These are phyloP conservation scores for Scomber colias DNA, from an alignment of 2,113 vertebrate species.

Conservation along the genomic window DNA sequence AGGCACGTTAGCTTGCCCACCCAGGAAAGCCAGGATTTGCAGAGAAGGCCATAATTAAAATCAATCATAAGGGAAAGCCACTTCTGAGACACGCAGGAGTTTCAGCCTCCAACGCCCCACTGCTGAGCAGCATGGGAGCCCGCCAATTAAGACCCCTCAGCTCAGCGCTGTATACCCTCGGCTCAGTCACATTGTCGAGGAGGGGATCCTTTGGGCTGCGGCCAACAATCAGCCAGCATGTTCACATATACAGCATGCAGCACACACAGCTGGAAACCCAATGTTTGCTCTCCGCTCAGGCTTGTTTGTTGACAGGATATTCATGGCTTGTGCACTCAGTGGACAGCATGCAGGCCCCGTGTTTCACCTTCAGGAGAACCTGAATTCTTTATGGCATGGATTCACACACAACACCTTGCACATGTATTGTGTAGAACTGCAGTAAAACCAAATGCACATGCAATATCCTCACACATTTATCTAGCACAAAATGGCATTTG, in stretches of 20 bases:
- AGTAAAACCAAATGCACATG: background rate
- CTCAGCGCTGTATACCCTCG: slow-evolving; percentile 6
- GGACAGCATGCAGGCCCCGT: background rate
- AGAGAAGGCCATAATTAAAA: slow-evolving; percentile 65
- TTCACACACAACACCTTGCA: background rate
- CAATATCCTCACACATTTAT: background rate
- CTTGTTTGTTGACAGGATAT: slow-evolving; percentile 31
- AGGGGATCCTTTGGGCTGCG: slow-evolving; percentile 9
- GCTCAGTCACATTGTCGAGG: slow-evolving; percentile 16
- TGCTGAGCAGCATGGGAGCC: slow-evolving; percentile 42
- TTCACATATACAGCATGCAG: slow-evolving; percentile 16
- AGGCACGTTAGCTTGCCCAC: slow-evolving; percentile 45
- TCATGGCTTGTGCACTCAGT: background rate
- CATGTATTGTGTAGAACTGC: background rate
- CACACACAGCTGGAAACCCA: slow-evolving; percentile 26
- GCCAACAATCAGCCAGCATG: slow-evolving; percentile 14
- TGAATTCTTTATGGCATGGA: no score
- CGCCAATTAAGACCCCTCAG: slow-evolving; percentile 61
- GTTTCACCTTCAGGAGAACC: background rate
- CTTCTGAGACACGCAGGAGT: slow-evolving; percentile 50
- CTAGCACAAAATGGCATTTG: background rate
- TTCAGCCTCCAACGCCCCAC: slow-evolving; percentile 37
- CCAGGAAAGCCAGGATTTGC: slow-evolving; percentile 61
- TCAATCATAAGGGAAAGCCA: slow-evolving; percentile 65
- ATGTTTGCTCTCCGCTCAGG: slow-evolving; percentile 16